Conservation (phyloP, 2,797 vertebrate genomes). For the Rhadinocentrus ornatus region DNA sequence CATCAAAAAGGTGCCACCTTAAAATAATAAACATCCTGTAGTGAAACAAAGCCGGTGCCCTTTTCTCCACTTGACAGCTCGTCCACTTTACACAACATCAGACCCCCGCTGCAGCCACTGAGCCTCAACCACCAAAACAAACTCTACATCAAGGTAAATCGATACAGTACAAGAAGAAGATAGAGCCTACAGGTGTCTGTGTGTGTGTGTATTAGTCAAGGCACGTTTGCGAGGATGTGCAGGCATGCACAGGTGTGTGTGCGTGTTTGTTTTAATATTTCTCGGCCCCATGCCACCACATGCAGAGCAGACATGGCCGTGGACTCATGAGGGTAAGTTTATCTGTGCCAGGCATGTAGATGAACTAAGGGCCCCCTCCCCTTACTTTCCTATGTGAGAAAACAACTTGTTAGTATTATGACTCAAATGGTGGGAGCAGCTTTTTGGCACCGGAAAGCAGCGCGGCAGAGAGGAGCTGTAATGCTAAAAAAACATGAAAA, state of each 20-base stretch:
- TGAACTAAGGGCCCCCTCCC: constrained; percentile 3
- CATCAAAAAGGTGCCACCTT: constrained; percentile 20
- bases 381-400: constrained; percentile 45
- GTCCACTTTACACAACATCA: constrained; percentile 48
- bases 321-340: constrained; percentile 55
- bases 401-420: constrained; percentile 65
- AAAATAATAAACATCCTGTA: constrained; percentile 24
- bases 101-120: constrained; percentile 30
- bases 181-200: constrained; percentile 55
- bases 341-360: constrained; percentile 28
- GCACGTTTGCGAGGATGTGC: constrained; percentile 12
- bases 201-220: constrained; percentile 14
- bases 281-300: constrained; percentile 21
- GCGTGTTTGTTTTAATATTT: constrained; percentile 5
- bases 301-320: constrained; percentile 24
- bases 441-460: constrained; percentile 55
- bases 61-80: constrained; percentile 38
- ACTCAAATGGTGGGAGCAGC: constrained; percentile 51
- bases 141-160: constrained; percentile 55
- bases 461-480: constrained; percentile 35
- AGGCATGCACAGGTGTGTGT: constrained; percentile 33
- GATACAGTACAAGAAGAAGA: constrained; percentile 49
- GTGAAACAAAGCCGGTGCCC: constrained; percentile 34
- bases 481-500: constrained; percentile 63
- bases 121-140: constrained; percentile 57